Evolutionary conservation across 2,888 invertebrate species (phyloP).

Genomic region (Chelonus formosanus): DNA sequence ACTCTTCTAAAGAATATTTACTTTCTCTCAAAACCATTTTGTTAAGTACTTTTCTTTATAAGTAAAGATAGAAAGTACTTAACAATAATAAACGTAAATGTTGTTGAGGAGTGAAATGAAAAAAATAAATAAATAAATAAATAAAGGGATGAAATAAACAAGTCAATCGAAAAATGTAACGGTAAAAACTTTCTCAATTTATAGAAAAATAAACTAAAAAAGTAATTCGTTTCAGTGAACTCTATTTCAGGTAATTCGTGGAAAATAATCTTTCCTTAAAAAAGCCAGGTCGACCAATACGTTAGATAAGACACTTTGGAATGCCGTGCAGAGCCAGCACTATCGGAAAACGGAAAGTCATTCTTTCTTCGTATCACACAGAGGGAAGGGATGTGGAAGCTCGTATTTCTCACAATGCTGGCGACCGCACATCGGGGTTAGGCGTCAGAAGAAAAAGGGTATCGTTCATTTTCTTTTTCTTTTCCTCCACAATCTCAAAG

Average conservation of each 20-base stretch:
- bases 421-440: constrained; percentile 8
- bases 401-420: constrained; percentile 31
- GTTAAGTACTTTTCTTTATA: constrained; percentile 7
- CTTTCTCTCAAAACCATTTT: constrained; percentile 13
- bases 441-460: constrained; percentile 7
- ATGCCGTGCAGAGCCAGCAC: constrained; percentile 30
- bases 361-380: constrained; percentile 17
- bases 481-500: constrained; percentile 33
- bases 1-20: constrained; percentile 2
- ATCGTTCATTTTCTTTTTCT: constrained; percentile 26
- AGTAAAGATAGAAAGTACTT: constrained; percentile 13
- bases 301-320: constrained; percentile 29
- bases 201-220: constrained; percentile 6
- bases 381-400: constrained; percentile 9
- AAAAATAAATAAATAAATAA: too few species aligned
- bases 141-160: constrained; percentile 1
- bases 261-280: constrained; percentile 23
- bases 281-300: constrained; percentile 11
- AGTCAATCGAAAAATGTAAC: background rate
- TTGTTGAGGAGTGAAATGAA: background rate
- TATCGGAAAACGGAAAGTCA: constrained; percentile 34
- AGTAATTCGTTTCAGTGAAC: constrained; percentile 13
- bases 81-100: too few species aligned
- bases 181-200: background rate
- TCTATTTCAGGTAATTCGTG: constrained; percentile 1